phyloP scores from a whole-genome alignment of 2,113 vertebrate species.

The Numida meleagris region DNA sequence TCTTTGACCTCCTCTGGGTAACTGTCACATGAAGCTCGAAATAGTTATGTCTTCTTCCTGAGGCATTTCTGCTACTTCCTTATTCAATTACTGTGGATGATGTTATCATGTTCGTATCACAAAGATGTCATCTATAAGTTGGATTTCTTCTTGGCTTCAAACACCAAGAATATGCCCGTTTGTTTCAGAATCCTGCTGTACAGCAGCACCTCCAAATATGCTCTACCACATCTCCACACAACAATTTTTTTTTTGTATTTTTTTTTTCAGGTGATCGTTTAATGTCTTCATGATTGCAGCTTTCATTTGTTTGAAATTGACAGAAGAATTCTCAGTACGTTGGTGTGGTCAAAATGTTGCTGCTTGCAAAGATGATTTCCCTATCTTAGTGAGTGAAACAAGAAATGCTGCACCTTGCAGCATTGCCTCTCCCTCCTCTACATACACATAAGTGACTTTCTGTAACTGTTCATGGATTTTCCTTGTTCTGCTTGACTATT shows the following conservation, averaged over 20 bases:
- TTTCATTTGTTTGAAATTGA: neutral
- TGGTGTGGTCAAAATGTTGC: neutral
- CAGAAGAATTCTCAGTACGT: fast-evolving
- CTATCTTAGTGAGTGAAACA: neutral
- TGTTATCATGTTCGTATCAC: neutral
- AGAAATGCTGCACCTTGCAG: neutral
- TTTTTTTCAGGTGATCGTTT: neutral
- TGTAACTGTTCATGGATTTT: neutral
- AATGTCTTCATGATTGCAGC: neutral
- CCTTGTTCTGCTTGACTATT: neutral
- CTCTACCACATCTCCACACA: neutral
- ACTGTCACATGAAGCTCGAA: conserved; percentile 6
- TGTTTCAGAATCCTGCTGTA: neutral
- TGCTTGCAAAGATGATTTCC: neutral
- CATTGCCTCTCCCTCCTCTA: neutral
- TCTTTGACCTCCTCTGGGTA: neutral
- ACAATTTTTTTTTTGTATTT: neutral
- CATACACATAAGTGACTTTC: fast-evolving
- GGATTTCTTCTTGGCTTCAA: neutral
- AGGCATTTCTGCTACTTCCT: neutral
- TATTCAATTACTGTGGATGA: neutral
- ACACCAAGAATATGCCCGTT: neutral
- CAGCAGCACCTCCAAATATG: neutral
- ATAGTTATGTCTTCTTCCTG: neutral
- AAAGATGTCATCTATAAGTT: neutral